Evolutionary conservation across 1,140 invertebrate genomes (phyloP).

Genomic region (Lepidurus packardi): DNA sequence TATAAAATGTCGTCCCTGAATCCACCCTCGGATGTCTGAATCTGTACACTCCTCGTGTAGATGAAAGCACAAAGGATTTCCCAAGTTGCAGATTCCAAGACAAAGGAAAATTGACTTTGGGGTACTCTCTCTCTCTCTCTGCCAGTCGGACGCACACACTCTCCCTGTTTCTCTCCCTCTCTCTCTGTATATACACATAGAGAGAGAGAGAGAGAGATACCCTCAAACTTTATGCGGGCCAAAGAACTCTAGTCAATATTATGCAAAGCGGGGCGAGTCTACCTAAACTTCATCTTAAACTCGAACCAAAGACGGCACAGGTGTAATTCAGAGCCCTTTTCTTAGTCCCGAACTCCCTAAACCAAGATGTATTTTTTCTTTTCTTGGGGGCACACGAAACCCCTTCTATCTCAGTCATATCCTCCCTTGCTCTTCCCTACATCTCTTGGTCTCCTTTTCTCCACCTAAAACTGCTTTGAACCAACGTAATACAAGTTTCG

Average conservation of each 20-base stretch:
- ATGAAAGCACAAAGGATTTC: background rate
- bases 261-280: background rate
- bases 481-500: too few species aligned
- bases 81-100: background rate
- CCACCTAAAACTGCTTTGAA: background rate
- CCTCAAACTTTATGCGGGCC: background rate
- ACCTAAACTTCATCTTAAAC: background rate
- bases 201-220: background rate
- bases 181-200: background rate
- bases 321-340: background rate
- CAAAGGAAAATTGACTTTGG: background rate
- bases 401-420: background rate
- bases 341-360: background rate
- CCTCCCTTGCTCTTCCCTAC: background rate
- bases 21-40: background rate
- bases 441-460: background rate
- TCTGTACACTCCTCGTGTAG: background rate
- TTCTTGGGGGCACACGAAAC: background rate
- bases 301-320: background rate
- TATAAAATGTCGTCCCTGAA: background rate
- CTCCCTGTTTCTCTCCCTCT: too few species aligned
- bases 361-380: background rate
- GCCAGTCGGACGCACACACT: background rate
- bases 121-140: background rate
- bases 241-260: conserved; percentile 4